Base-by-base conservation (phyloP, 1,140 invertebrate species). In the Euwallacea fornicatus region DNA sequence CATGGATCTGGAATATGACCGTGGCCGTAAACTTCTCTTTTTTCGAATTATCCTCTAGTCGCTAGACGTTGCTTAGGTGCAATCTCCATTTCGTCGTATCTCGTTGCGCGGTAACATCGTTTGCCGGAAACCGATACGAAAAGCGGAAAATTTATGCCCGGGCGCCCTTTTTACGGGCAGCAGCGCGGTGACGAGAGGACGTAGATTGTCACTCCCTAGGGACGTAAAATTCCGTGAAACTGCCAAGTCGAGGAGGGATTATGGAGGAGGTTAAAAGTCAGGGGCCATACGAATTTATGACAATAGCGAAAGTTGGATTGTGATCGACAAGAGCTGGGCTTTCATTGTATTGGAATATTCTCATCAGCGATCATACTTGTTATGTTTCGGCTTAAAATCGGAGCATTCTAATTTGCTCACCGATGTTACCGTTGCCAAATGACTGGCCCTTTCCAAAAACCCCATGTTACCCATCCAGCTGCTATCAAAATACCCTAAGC, bases 121-220 rank as follows among this genome's bases (percentile, higher is more conserved):
- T 62, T 70, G 61, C 46, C 68, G 53, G 68, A 70, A 70, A 70
- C 68, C 68, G 68, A 70, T 70, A 70, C 68, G 68, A 70, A 70
- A 42, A 62, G 68, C 68, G 68, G 68, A 70, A 70, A 70, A 70
- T 70, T 70, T 70, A 70, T 70, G 68, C 68, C 68, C 68, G 68
- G 68, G 68, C 68, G 68, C 68, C 68, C 68, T 70, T 70, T 64
- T 63, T 70, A 70, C 68, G 60, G 68, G 50, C 66, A 21, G 53
- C 41, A 50, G 59, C 65, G 33, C 66, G 66, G 66, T 69, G 66
- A 69, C 66, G 66, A 70, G 68, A 70, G 66, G 59, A 70, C 60
- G 60, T 62, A 42, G 68, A 70, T 70, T 70, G 68, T 70, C 68
- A 70, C 68, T 70, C 68, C 68, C 68, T 33, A 16, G 68, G 61